These are phyloP conservation scores for Amphiprion clarkii DNA, from an alignment of 2,797 vertebrate genomes.

Conservation along the genomic window DNA sequence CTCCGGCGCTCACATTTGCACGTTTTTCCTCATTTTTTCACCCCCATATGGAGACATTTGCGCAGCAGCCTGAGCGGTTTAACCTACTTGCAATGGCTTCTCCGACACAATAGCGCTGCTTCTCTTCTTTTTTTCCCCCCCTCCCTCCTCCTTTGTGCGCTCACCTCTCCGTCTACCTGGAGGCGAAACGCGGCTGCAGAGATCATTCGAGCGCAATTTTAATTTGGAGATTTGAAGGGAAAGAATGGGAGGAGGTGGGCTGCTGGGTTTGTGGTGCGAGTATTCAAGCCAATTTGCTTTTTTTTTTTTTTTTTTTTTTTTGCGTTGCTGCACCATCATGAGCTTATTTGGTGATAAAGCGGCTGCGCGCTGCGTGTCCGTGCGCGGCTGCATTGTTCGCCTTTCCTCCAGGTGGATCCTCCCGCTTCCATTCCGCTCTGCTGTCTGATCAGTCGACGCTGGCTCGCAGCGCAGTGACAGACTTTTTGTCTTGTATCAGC, in stretches of 20 bases:
- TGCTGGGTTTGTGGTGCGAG: slow-evolving; percentile 56
- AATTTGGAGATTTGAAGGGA: slow-evolving; percentile 34
- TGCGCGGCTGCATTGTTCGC: slow-evolving; percentile 57
- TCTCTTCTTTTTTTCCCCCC: background rate
- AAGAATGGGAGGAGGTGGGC: slow-evolving; percentile 1
- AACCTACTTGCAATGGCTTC: slow-evolving; percentile 77
- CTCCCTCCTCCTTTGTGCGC: slow-evolving; percentile 14
- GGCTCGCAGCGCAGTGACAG: background rate
- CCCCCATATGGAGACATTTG: slow-evolving; percentile 74
- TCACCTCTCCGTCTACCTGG: too few relatives aligned
- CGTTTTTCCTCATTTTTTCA: background rate
- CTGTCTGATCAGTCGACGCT: slow-evolving; percentile 25
- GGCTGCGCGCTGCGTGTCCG: slow-evolving; percentile 11
- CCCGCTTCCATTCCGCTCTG: slow-evolving; percentile 29
- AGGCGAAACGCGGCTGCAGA: too few relatives aligned
- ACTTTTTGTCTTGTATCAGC: background rate
- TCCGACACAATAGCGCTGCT: slow-evolving; percentile 72
- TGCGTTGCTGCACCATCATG: slow-evolving; percentile 40
- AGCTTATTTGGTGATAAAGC: slow-evolving; percentile 38
- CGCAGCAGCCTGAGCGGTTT: slow-evolving; percentile 72
- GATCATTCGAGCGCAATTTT: slow-evolving; percentile 1
- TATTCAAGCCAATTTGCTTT: slow-evolving; percentile 57
- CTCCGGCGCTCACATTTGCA: slow-evolving; percentile 31
- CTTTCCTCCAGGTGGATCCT: slow-evolving; percentile 61
- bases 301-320: slow-evolving; percentile 15